Evolutionary conservation across 2,797 vertebrate species (phyloP), one percentile per base, ranked within the genome.

Genomic region (Zalophus californianus): DNA sequence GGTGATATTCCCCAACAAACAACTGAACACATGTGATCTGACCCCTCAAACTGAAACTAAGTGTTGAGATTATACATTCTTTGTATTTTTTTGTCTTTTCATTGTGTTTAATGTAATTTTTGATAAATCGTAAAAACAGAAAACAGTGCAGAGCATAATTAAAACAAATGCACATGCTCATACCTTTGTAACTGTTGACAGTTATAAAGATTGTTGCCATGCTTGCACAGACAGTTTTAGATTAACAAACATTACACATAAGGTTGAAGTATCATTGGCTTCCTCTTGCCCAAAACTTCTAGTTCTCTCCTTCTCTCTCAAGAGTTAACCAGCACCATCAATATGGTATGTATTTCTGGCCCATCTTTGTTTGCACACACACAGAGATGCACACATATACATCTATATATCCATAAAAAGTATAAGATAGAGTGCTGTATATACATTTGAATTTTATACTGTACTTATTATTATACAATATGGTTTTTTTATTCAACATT

Each of bases 51-150:
- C 23, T 38, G 35, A 92, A 85, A 66, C 32, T 44, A 86, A 77
- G 15, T 25, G 23, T 27, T 77, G 29, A 84, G 20, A 5, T 20
- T 27, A 44, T 58, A 32, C 2, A n/a, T 66, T 7, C 41, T 64
- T 50, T 54, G 1, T 62, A 41, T 48, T 60, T 72, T 62, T 78
- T 80, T 85, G 20, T 68, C 13, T 78, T 82, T 48, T 56, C 54
- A 29, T 21, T 93, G 38, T 83, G 25, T 85, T 79, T 93, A 77
- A 80, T 12, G 48, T 90, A 70, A 78, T 82, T 93, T 93, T 86
- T 83, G 44, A 93, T 66, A 75, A 91, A 41, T 54, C 7, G 2
- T 54, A 73, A 89, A 85, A 68, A 60, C 7, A 86, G 32, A 88
- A 70, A 90, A 83, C 73, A 4, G 0, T 35, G 3, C 12, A 38